Conservation (phyloP, 23 tunicate genomes). For the Phallusia fumigata region DNA sequence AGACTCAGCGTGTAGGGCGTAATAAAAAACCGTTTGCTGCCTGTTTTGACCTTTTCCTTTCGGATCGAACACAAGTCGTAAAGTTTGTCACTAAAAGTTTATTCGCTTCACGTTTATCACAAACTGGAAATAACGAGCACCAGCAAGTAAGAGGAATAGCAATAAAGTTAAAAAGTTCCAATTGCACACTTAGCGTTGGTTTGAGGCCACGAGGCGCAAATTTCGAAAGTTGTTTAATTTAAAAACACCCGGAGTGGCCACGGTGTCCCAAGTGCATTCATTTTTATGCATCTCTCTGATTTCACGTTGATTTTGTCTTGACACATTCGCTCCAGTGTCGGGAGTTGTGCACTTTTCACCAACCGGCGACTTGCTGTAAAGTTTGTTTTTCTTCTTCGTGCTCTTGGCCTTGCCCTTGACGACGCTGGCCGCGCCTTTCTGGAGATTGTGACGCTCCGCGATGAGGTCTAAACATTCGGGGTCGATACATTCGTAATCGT, state of each 20-base stretch:
- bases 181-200: neutral
- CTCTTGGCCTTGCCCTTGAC: neutral
- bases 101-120: too few species aligned
- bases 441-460: neutral
- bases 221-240: constrained; percentile 17
- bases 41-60: too few species aligned
- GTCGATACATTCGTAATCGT: constrained; percentile 17
- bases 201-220: neutral
- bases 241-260: constrained; percentile 42
- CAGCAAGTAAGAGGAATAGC: too few species aligned
- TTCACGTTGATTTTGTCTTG: neutral
- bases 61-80: too few species aligned
- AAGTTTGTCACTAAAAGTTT: too few species aligned
- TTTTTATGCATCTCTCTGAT: neutral
- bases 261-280: constrained; percentile 33
- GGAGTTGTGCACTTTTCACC: neutral
- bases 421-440: neutral
- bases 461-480: constrained; percentile 1
- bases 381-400: neutral
- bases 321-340: neutral
- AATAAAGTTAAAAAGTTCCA: too few species aligned
- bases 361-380: neutral
- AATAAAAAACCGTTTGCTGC: too few species aligned
- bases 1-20: too few species aligned
- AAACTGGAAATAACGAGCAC: too few species aligned